These are phyloP conservation scores for Habropoda laboriosa DNA, from an alignment of 1,140 invertebrate species.

Conservation along the genomic window DNA sequence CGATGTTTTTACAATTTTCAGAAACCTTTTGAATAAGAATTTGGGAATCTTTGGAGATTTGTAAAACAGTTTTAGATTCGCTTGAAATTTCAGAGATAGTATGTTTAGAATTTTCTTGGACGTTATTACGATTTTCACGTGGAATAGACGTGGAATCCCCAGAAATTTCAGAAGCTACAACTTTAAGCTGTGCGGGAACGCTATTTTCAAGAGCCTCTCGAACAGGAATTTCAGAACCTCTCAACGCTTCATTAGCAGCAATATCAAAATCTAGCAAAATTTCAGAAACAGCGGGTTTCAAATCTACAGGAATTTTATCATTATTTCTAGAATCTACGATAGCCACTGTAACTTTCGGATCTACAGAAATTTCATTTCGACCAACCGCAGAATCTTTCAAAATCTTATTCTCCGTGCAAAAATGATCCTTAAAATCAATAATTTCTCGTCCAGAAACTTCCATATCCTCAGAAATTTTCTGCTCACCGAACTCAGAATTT, in stretches of 20 bases:
- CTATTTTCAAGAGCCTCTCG: not conserved
- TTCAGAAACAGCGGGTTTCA: not conserved
- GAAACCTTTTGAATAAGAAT: not conserved
- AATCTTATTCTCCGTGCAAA: not conserved
- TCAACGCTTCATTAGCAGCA: no score
- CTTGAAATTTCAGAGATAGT: not conserved
- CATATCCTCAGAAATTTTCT: not conserved
- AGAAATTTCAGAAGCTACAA: no score
- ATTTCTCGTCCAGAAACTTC: not conserved
- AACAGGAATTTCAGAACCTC: not conserved
- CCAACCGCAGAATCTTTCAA: no score
- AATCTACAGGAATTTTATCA: not conserved
- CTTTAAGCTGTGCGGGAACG: no score
- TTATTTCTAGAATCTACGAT: not conserved
- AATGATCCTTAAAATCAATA: not conserved
- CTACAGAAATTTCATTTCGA: not conserved
- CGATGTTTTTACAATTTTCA: not conserved
- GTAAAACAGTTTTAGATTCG: not conserved
- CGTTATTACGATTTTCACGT: no score
- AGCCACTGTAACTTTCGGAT: not conserved
- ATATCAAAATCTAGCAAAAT: not conserved
- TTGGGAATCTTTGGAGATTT: not conserved
- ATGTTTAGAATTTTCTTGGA: not conserved
- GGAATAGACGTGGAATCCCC: no score
- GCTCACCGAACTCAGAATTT: not conserved